These are phyloP conservation scores for Nymphalis io DNA, from an alignment of 1,140 invertebrate species.

Conservation along the genomic window DNA sequence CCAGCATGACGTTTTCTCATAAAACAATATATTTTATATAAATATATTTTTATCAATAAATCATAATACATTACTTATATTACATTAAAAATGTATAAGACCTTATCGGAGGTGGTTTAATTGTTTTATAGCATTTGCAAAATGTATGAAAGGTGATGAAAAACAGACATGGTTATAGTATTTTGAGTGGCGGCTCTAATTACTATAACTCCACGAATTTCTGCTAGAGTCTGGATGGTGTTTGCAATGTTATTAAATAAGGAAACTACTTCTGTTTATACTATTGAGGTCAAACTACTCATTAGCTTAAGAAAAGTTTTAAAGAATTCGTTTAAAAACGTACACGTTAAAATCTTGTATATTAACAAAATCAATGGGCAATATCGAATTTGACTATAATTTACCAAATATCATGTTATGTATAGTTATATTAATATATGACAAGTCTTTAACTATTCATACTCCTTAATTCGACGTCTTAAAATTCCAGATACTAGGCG, in stretches of 20 bases:
- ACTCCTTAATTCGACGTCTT: conserved; percentile 1
- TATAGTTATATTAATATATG: background rate
- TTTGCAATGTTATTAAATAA: conserved; percentile 40
- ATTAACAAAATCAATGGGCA: background rate
- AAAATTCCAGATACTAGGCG: conserved; percentile 66
- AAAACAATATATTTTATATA: background rate
- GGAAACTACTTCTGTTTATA: conserved; percentile 26
- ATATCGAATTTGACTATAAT: conserved; percentile 14
- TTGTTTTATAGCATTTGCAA: conserved; percentile 45
- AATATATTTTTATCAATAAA: background rate
- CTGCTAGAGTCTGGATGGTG: conserved; percentile 22
- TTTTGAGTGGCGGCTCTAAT: conserved; percentile 60
- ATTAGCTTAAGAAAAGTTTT: conserved; percentile 9
- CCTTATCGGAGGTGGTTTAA: conserved; percentile 21
- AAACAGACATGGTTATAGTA: conserved; percentile 43
- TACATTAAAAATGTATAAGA: background rate
- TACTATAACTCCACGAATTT: conserved; percentile 41
- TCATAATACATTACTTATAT: background rate
- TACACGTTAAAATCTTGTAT: background rate
- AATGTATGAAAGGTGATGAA: conserved; percentile 40
- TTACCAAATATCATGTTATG: background rate
- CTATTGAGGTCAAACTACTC: background rate
- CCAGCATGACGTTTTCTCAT: background rate
- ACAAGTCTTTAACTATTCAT: background rate
- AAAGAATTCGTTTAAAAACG: background rate